Conservation (phyloP, 2,888 invertebrate species). For the Phrixothrix hirtus region DNA sequence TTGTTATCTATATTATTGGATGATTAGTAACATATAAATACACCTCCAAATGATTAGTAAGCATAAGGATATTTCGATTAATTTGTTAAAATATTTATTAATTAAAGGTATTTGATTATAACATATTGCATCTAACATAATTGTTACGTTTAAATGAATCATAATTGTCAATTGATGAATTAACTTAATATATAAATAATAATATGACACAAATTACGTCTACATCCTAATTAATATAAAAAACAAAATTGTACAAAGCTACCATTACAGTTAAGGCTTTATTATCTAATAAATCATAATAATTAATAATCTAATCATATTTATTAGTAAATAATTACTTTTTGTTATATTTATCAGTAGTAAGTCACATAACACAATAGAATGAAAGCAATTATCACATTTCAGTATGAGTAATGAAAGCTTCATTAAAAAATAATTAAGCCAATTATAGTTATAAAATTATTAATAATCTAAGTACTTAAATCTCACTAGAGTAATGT, state of each 20-base stretch:
- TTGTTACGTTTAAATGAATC: neutral
- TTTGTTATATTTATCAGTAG: constrained; percentile 4
- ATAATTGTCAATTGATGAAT: constrained; percentile 11
- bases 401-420: no score
- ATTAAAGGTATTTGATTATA: constrained; percentile 21
- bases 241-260: constrained; percentile 28
- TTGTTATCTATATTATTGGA: no score
- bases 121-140: constrained; percentile 1
- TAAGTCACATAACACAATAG: constrained; percentile 20
- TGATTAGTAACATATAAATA: neutral
- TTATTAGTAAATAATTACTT: constrained; percentile 4
- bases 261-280: constrained; percentile 26
- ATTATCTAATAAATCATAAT: constrained; percentile 9
- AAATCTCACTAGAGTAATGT: no score
- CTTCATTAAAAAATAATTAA: no score
- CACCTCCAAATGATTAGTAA: constrained; percentile 8
- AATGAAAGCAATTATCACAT: no score
- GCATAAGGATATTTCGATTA: constrained; percentile 19
- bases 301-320: constrained; percentile 2
- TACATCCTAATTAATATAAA: constrained; percentile 21
- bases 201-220: constrained; percentile 32
- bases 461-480: no score
- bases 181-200: constrained; percentile 27
- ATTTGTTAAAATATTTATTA: constrained; percentile 24
- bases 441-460: no score